Conservation (phyloP, 2,888 invertebrate genomes). For the Oligia strigilis region DNA sequence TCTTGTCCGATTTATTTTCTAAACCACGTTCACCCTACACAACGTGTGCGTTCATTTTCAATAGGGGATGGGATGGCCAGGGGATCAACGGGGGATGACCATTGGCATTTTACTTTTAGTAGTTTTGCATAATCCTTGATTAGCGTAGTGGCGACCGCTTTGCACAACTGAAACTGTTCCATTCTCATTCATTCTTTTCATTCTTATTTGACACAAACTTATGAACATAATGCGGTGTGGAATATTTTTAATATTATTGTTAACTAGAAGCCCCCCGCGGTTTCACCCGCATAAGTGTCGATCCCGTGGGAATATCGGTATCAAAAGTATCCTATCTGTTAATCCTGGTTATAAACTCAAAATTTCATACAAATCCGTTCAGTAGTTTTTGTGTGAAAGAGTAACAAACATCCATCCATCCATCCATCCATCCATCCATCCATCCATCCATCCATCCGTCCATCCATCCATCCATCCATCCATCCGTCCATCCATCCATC, state of each 20-base stretch:
- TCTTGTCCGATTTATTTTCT: not conserved
- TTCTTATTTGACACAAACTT: not conserved
- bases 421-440: too few species aligned
- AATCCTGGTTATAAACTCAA: too few species aligned
- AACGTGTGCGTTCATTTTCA: conserved; percentile 32
- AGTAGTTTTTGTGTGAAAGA: too few species aligned
- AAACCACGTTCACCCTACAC: not conserved
- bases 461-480: too few species aligned
- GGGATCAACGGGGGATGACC: conserved; percentile 39
- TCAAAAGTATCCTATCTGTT: too few species aligned
- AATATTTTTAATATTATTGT: not conserved
- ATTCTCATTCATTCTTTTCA: not conserved
- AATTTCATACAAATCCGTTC: too few species aligned
- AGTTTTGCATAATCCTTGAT: conserved; percentile 48
- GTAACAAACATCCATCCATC: too few species aligned
- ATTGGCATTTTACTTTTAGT: conserved; percentile 39
- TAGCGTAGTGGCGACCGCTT: not conserved
- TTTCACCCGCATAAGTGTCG: too few species aligned
- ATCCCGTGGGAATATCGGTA: too few species aligned
- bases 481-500: too few species aligned
- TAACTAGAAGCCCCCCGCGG: not conserved
- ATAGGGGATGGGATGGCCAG: conserved; percentile 17
- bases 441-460: too few species aligned
- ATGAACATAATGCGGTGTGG: not conserved
- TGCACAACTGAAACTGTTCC: not conserved